phyloP scores from a whole-genome alignment of 2,888 invertebrate genomes.

The Chrysomela aeneicollis region DNA sequence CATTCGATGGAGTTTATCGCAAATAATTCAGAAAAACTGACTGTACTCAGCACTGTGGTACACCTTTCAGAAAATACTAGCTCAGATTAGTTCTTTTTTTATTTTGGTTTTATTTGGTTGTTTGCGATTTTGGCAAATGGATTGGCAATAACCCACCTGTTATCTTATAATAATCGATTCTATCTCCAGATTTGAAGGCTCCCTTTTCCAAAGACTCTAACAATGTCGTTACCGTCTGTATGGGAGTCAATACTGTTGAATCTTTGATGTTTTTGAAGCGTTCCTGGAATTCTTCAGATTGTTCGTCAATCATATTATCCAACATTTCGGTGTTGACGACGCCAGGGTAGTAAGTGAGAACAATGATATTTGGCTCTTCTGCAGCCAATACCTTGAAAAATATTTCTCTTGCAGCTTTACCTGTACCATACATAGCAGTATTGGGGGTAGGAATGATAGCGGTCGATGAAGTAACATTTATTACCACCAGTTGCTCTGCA shows the following conservation, averaged over 20 bases:
- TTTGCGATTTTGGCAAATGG: slow-evolving; percentile 52
- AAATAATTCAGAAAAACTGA: no score
- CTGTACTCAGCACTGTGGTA: no score
- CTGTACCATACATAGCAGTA: slow-evolving; percentile 82
- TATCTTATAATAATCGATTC: slow-evolving; percentile 75
- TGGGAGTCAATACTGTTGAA: slow-evolving; percentile 72
- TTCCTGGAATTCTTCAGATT: slow-evolving; percentile 68
- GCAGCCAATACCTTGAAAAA: slow-evolving; percentile 84
- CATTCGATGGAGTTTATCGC: no score
- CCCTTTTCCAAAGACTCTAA: slow-evolving; percentile 72
- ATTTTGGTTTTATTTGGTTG: no score
- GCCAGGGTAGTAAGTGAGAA: slow-evolving; percentile 92
- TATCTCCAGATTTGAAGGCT: slow-evolving; percentile 81
- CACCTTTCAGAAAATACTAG: no score
- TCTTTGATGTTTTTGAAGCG: slow-evolving; percentile 70
- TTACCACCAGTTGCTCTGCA: slow-evolving; percentile 63
- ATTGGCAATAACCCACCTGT: no score
- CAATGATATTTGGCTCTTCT: slow-evolving; percentile 77
- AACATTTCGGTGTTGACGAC: slow-evolving; percentile 93
- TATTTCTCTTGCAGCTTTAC: slow-evolving; percentile 90
- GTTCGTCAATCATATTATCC: slow-evolving; percentile 68
- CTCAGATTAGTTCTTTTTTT: no score
- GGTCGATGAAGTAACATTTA: slow-evolving; percentile 87
- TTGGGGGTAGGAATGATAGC: no score
- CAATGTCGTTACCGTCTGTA: slow-evolving; percentile 78